phyloP scores from a whole-genome alignment of 2,888 invertebrate genomes.

The Adineta ricciae region DNA sequence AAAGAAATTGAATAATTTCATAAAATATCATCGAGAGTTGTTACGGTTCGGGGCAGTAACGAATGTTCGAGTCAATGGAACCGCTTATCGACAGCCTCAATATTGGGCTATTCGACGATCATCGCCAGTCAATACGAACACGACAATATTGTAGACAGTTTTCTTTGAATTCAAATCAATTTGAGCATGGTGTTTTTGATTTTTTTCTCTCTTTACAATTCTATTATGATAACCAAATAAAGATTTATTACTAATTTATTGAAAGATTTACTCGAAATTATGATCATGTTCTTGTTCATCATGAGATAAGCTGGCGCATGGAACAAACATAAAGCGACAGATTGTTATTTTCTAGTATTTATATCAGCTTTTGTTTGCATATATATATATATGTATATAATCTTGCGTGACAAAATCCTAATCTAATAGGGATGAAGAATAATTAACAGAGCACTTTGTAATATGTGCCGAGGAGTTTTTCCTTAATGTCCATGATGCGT shows the following conservation, averaged over 20 bases:
- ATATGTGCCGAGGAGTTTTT: neutral
- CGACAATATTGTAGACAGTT: neutral
- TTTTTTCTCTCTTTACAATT: neutral
- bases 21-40: conserved; percentile 18
- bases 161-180: no score
- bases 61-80: neutral
- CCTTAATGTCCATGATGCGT: neutral
- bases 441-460: neutral
- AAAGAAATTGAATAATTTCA: conserved; percentile 14
- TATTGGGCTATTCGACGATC: conserved; percentile 7
- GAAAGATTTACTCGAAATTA: no score
- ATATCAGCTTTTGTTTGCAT: neutral
- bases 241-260: no score
- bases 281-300: no score
- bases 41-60: conserved; percentile 6
- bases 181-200: no score
- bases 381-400: neutral
- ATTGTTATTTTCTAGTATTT: no score
- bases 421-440: neutral
- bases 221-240: no score
- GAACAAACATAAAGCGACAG: no score
- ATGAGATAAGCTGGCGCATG: no score
- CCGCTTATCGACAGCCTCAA: conserved; percentile 15
- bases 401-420: neutral
- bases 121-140: neutral